phyloP scores from a whole-genome alignment of 2,888 invertebrate genomes.

The Orthosia incerta region DNA sequence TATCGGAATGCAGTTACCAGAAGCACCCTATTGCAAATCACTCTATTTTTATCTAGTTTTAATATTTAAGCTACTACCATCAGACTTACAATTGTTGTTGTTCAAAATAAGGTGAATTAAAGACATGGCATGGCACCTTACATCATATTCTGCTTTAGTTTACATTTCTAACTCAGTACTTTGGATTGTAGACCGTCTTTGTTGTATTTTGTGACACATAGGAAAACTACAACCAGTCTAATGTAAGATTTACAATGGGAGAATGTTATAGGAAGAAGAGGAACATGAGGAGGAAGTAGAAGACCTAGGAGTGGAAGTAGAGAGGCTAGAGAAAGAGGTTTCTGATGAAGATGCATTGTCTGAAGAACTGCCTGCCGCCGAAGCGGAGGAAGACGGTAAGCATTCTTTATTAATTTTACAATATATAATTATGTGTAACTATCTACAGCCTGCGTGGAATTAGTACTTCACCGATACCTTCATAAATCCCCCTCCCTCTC shows the following conservation, averaged over 20 bases:
- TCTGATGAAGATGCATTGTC: constrained; percentile 80
- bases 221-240: not conserved
- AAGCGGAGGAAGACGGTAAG: constrained; percentile 67
- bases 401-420: no score
- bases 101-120: not conserved
- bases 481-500: no score
- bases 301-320: constrained; percentile 82
- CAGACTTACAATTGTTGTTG: not conserved
- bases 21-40: no score
- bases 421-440: no score
- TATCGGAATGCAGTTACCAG: constrained; percentile 2
- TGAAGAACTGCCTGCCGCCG: constrained; percentile 68
- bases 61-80: no score
- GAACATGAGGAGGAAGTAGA: constrained; percentile 79
- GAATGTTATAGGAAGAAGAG: constrained; percentile 63
- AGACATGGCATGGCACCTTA: not conserved
- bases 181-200: constrained; percentile 35
- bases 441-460: no score
- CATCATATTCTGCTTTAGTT: constrained; percentile 17
- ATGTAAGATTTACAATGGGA: not conserved
- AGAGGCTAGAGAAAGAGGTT: constrained; percentile 84
- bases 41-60: no score
- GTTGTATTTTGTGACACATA: constrained; percentile 18
- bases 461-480: no score
- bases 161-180: constrained; percentile 38